Evolutionary conservation across 2,888 invertebrate species (phyloP), one percentile per base, ranked within the genome.

Genomic region (Drosophila acutilabella): DNA sequence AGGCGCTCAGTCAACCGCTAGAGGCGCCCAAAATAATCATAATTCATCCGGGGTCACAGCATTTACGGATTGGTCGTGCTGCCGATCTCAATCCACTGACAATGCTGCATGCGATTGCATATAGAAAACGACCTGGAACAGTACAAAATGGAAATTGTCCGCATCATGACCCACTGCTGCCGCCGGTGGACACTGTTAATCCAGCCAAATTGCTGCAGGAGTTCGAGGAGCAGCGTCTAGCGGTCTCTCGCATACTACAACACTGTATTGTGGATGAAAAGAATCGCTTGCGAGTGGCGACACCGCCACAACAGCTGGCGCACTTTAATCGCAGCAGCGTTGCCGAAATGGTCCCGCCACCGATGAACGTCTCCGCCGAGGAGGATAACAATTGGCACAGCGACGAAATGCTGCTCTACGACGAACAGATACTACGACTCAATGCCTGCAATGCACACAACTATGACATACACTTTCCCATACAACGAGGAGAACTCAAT

Each of bases 41-140:
- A n/a, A 97, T 98, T 61, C 98, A 98, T 90, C 98, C 98, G 18
- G 98, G 98, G 7, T 98, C 98, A 0, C 94, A 96, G 51, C 96
- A 97, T 91, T 94, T 98, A 23, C 94, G 98, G 71, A 96, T 98
- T 90, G 98, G 98, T 0, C 93, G 97, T 81, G 98, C 98, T 1
- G 97, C 98, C 0, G 98, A 98, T 92, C 93, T 97, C 3, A 95
- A 96, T 90, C 98, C 98, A 10, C 94, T 96, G 60, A 96, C 96
- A 40, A 94, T 98, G 64, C 93, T 98, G 1, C 98, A 98, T 92
- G 93, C 92, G 0, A 84, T 93, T 11, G 93, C 90, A 0, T 80
- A 92, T 36, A 80, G 76, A 33, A 87, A 93, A 36, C 36, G 36
- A 5, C 11, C 36, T 3, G 85, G 91, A 1, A 54, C 85, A 87